Evolutionary conservation across 2,113 vertebrate species (phyloP).

Genomic region (Puma concolor): DNA sequence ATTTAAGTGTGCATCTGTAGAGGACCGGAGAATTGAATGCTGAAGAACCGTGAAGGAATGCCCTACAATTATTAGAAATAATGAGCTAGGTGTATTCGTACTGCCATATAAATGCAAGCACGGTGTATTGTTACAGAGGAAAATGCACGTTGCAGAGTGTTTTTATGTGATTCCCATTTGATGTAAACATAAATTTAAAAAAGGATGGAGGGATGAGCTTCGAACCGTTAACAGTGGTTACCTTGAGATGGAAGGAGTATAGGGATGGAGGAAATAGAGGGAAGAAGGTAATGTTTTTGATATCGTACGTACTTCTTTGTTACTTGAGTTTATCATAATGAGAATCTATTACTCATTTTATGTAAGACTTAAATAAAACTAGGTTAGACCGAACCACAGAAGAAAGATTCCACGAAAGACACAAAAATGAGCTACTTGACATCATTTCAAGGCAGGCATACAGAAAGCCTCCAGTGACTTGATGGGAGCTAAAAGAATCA

Average conservation of each 20-base stretch:
- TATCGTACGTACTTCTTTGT: neutral
- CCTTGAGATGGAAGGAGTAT: neutral
- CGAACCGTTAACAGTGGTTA: neutral
- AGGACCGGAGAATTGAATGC: neutral
- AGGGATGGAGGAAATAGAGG: neutral
- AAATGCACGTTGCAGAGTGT: neutral
- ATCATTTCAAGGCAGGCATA: neutral
- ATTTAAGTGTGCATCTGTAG: neutral
- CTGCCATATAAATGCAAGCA: neutral
- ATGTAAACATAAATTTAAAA: neutral
- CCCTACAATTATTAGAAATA: neutral
- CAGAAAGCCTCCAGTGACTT: neutral
- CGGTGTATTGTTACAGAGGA: neutral
- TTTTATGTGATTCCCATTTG: neutral
- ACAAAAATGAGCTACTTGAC: neutral
- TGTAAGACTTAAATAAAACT: neutral
- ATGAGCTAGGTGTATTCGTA: neutral
- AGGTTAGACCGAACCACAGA: neutral
- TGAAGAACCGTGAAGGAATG: neutral
- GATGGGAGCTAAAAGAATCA: neutral
- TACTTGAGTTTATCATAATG: neutral
- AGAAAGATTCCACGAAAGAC: neutral
- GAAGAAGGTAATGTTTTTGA: neutral
- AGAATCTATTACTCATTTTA: neutral
- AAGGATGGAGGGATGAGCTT: neutral